These are phyloP conservation scores for Balearica regulorum DNA, from an alignment of 2,797 vertebrate genomes.

Conservation along the genomic window DNA sequence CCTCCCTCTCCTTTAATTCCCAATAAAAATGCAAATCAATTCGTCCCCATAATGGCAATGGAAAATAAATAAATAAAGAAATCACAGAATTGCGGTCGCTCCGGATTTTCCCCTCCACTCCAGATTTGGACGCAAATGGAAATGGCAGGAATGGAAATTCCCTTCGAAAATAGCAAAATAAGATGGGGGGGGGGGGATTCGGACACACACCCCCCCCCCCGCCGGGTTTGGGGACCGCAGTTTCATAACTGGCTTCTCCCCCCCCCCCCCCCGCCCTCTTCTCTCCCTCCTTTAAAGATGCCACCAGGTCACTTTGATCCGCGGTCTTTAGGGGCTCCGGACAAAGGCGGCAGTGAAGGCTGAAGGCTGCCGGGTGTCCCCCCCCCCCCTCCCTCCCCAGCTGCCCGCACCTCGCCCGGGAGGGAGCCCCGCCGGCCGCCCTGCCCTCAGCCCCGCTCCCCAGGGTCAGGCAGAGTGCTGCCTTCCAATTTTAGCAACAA, in stretches of 20 bases:
- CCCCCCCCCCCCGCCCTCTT: background rate
- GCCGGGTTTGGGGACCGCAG: background rate
- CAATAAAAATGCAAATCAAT: conserved; percentile 35
- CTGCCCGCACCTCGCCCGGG: background rate
- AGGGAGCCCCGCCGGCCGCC: background rate
- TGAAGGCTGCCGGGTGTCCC: background rate
- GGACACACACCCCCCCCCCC: too few relatives aligned
- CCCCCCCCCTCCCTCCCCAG: background rate
- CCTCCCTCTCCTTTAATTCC: conserved; percentile 1
- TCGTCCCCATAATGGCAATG: background rate
- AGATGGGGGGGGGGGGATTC: too few relatives aligned
- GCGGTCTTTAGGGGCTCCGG: background rate
- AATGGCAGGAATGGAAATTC: background rate
- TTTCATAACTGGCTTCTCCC: background rate
- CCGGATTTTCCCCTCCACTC: background rate
- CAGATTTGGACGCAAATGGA: background rate
- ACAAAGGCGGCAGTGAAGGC: conserved; percentile 62
- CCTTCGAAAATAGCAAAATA: background rate
- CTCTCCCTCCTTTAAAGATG: background rate
- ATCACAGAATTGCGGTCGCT: background rate
- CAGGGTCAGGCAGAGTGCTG: conserved; percentile 48
- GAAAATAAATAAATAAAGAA: background rate
- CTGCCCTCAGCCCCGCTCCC: background rate
- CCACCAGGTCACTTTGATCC: conserved; percentile 65
- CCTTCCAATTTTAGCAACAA: conserved; percentile 44